Evolutionary conservation across 1,140 invertebrate genomes (phyloP), one percentile per base, ranked within the genome.

Genomic region (Scaptomyza hsui): DNA sequence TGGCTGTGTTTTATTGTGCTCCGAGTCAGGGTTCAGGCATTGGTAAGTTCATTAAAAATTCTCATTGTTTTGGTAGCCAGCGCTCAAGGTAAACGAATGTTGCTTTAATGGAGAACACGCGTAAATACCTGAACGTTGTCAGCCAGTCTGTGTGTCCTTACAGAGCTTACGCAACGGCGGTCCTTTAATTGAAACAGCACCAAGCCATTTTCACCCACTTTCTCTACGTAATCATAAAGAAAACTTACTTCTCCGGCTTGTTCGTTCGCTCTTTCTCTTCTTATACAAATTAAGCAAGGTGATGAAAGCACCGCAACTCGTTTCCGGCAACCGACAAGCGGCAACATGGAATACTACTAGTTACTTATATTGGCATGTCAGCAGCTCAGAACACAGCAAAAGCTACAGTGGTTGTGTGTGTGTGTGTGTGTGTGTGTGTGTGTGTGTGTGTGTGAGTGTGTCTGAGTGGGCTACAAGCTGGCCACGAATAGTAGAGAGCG

Each of bases 61-160:
- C 69, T 12, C 62, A 78, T 78, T 78, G 75, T 72, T 74, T 47
- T 59, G 60, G 65, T 49, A 57, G 61, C 37, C 55, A 57, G 61
- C 37, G 67, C 57, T 75, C 62, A 59, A 75, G 48, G 51, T 65
- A 75, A 72, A 67, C 72, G 61, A 75, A 78, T 74, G 62, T 62
- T 37, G 41, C 68, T 75, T 75, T 75, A 78, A 78, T 67, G 75
- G 75, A 45, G 68, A 72, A 78, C 72, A 78, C 75, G 75, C 75
- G 75, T 75, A 68, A 78, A 75, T 62, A 78, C 59, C 61, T 61
- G 19, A 51, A 48, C 37, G 57, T 13, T 70, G 60, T 18, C 55
- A 35, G 3, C 10, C 47, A 18, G 64, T 9, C 4, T 13, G 15
- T 13, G 15, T 37, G 13, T 48, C 45, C 57, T 55, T 39, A 41